These are phyloP conservation scores for Dromas ardeola DNA, from an alignment of 2,113 vertebrate species.

Conservation along the genomic window DNA sequence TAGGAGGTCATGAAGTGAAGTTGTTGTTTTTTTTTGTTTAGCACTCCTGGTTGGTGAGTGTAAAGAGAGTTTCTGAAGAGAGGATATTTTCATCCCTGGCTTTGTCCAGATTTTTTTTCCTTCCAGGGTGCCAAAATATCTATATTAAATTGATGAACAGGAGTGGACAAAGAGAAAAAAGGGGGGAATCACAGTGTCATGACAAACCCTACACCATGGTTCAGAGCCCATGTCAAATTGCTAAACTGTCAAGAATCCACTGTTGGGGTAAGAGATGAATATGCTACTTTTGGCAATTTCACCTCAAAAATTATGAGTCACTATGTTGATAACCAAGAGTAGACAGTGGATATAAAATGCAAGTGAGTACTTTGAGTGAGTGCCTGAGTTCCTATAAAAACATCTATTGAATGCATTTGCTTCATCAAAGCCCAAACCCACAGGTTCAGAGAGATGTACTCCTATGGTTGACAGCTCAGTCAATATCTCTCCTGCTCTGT, in stretches of 20 bases:
- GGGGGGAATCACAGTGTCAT: neutral
- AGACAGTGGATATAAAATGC: neutral
- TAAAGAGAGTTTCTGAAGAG: neutral
- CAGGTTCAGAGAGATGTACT: constrained; percentile 41
- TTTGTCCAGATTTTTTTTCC: neutral
- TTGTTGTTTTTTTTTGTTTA: neutral
- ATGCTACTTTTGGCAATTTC: neutral
- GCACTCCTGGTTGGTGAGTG: neutral
- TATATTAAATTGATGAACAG: neutral
- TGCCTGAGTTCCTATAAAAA: constrained; percentile 1
- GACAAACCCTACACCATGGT: neutral
- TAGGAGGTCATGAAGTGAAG: neutral
- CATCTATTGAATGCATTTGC: neutral
- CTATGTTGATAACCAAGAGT: neutral
- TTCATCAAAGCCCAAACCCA: constrained; percentile 44
- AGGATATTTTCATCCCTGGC: neutral
- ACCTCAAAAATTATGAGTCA: neutral
- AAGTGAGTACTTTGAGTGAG: neutral
- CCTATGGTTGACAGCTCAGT: constrained; percentile 46
- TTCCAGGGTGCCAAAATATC: neutral
- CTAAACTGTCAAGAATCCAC: neutral
- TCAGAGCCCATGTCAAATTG: neutral
- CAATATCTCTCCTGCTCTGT: constrained; percentile 45
- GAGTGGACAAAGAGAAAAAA: neutral
- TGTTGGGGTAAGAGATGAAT: neutral